A percentile compares a stretch with the other conserved stretches of the same genome.
These are phyloP conservation scores for Denticeps clupeoides DNA, from an alignment of 2,797 vertebrate genomes.

Conservation along the genomic window DNA sequence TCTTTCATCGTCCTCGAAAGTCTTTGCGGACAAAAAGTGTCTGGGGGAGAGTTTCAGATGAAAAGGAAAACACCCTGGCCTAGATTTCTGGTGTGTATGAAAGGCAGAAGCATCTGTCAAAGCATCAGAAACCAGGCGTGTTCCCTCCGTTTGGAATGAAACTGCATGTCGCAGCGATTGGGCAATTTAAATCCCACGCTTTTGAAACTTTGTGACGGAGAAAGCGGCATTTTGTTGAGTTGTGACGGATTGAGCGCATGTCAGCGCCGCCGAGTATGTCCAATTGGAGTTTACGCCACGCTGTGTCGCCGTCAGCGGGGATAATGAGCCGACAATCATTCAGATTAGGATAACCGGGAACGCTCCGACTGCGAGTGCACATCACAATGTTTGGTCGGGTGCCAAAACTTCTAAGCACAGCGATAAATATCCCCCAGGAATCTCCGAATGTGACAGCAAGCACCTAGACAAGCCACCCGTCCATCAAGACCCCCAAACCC, in stretches of 20 bases:
- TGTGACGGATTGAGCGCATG: not conserved
- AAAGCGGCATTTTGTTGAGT: slow-evolving; percentile 19
- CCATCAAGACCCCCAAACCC: not conserved
- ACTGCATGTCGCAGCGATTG: slow-evolving; percentile 17
- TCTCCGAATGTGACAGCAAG: too few relatives aligned
- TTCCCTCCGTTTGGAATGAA: slow-evolving; percentile 34
- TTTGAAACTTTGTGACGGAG: slow-evolving; percentile 24
- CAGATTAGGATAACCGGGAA: too few relatives aligned
- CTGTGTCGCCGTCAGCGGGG: not conserved
- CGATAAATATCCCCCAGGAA: too few relatives aligned
- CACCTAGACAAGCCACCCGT: too few relatives aligned
- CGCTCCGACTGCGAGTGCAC: not conserved
- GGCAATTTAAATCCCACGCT: slow-evolving; percentile 18
- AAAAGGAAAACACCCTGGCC: too few relatives aligned
- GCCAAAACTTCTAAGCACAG: slow-evolving; percentile 2
- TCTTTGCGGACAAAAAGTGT: too few relatives aligned
- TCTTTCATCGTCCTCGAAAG: too few relatives aligned
- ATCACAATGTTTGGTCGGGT: not conserved
- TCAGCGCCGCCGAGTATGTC: not conserved
- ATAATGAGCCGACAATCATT: not conserved
- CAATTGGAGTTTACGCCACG: not conserved
- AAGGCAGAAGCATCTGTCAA: too few relatives aligned
- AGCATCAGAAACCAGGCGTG: too few relatives aligned
- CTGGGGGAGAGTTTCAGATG: too few relatives aligned
- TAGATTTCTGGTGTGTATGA: too few relatives aligned